Percentiles rank a stretch among this genome's conserved stretches.
phyloP scores from a whole-genome alignment of 2,113 vertebrate genomes.

The Hyperoodon ampullatus region DNA sequence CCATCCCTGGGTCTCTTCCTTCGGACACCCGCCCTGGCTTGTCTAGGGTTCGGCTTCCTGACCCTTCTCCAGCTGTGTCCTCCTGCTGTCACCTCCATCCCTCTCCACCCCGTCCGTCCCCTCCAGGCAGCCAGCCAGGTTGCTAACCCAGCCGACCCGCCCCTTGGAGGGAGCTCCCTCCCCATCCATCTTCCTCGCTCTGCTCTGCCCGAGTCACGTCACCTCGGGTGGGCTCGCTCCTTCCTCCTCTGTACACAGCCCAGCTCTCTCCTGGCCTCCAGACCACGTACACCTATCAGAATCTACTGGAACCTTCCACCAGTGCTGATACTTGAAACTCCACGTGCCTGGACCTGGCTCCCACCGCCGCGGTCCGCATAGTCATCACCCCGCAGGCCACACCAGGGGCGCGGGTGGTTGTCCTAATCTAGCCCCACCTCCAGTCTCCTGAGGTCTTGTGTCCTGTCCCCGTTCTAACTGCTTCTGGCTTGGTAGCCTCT shows the following conservation, averaged over 20 bases:
- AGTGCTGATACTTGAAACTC: not conserved
- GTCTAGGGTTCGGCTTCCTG: no score
- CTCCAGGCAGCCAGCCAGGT: not conserved
- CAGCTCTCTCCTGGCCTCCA: not conserved
- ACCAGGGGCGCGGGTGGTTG: rapidly evolving
- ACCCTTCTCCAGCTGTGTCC: no score
- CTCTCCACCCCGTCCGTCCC: no score
- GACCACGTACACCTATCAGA: rapidly evolving
- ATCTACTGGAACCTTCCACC: not conserved
- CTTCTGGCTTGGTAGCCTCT: no score
- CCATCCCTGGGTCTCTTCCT: not conserved
- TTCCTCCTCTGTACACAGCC: no score
- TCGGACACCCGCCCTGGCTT: not conserved
- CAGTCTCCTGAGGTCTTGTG: not conserved
- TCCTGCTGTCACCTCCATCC: not conserved
- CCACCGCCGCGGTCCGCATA: rapidly evolving
- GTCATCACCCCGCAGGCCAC: rapidly evolving
- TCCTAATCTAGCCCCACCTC: not conserved
- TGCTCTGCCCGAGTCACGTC: not conserved
- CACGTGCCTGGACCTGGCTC: not conserved
- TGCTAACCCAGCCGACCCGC: not conserved
- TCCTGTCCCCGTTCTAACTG: rapidly evolving
- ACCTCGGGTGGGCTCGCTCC: no score
- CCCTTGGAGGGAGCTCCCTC: not conserved
- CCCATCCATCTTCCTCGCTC: not conserved